Conservation (phyloP, 2,113 vertebrate species). For the Charadrius vociferus region DNA sequence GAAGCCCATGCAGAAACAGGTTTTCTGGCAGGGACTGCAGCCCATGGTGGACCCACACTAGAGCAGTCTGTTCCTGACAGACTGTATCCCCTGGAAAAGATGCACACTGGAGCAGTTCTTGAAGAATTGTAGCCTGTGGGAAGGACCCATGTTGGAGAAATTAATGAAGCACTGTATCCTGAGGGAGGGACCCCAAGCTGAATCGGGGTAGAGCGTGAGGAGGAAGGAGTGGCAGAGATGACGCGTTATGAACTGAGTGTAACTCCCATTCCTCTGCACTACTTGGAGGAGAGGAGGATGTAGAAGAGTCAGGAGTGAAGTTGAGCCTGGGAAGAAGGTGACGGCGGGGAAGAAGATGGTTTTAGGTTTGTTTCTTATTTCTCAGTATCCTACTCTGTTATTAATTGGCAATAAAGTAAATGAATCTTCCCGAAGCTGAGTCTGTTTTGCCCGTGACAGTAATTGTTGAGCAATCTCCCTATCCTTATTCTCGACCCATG, state of each 20-base stretch:
- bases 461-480: neutral
- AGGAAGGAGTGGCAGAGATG: neutral
- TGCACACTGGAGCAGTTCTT: fast-evolving
- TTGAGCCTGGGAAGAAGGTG: neutral
- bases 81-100: neutral
- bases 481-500: neutral
- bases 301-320: neutral
- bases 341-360: neutral
- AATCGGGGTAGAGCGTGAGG: neutral
- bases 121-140: neutral
- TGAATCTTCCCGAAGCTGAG: neutral
- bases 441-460: neutral
- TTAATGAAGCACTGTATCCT: neutral
- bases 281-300: neutral
- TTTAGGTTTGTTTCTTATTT: neutral
- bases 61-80: neutral
- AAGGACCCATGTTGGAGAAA: neutral
- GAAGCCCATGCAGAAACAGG: neutral
- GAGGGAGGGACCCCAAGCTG: neutral
- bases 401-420: neutral
- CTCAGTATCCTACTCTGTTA: neutral
- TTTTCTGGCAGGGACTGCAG: neutral
- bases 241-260: neutral
- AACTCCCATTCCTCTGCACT: neutral
- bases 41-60: neutral